Percentiles rank a stretch among this genome's conserved stretches.
These are phyloP conservation scores for Amphipoea oculea DNA, from an alignment of 2,888 invertebrate species.

Conservation along the genomic window DNA sequence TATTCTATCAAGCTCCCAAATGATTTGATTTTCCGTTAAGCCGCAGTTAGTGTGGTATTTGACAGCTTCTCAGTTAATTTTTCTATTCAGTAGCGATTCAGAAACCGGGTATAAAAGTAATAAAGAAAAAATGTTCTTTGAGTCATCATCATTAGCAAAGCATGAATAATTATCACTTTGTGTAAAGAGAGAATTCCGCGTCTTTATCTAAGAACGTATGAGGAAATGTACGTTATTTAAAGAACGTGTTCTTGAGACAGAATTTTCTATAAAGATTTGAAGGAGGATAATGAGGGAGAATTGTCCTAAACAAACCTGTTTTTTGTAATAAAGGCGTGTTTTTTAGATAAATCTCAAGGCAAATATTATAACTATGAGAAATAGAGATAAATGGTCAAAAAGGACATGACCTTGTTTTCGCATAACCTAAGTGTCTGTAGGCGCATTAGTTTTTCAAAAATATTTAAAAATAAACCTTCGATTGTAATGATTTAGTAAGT, in stretches of 20 bases:
- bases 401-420: background rate
- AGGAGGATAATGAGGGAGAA: background rate
- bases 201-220: constrained; percentile 31
- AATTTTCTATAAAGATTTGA: background rate
- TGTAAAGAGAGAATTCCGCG: constrained; percentile 32
- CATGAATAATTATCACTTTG: constrained; percentile 44
- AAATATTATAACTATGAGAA: background rate
- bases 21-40: too few species aligned
- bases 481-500: background rate
- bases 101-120: background rate
- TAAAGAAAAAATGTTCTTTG: constrained; percentile 19
- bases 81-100: too few species aligned
- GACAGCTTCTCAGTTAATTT: too few species aligned
- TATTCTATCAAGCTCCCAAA: too few species aligned
- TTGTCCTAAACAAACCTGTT: background rate
- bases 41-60: too few species aligned
- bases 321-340: background rate
- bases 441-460: background rate
- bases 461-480: background rate
- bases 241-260: constrained; percentile 5
- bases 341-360: background rate
- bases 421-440: background rate
- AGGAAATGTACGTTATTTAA: constrained; percentile 18
- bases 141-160: constrained; percentile 25
- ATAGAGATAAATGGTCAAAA: background rate